Conservation (phyloP, 2,797 vertebrate genomes). For the Galagoides demidoff region DNA sequence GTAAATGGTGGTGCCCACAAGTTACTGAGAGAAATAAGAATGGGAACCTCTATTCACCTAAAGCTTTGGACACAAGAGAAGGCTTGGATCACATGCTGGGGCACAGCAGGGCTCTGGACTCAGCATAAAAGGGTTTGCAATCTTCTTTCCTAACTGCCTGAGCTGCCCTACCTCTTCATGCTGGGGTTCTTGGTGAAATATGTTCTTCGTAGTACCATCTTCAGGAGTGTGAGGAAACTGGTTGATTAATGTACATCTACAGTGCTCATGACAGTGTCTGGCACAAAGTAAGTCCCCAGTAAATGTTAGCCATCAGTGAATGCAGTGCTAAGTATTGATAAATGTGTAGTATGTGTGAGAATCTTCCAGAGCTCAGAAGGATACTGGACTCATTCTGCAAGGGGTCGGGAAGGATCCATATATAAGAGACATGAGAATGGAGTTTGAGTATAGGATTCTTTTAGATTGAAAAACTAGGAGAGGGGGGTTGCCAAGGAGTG, state of each 20-base stretch:
- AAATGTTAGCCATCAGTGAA: background rate
- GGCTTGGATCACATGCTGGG: accelerated
- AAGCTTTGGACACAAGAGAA: background rate
- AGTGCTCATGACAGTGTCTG: background rate
- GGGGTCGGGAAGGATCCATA: background rate
- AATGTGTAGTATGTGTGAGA: accelerated
- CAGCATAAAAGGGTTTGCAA: background rate
- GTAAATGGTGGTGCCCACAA: background rate
- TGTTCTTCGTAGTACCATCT: background rate
- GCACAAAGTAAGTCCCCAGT: background rate
- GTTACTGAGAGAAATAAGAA: too few species aligned
- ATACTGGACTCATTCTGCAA: accelerated
- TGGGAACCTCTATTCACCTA: accelerated
- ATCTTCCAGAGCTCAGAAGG: background rate
- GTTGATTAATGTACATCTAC: background rate
- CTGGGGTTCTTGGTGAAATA: background rate
- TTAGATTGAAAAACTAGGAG: background rate
- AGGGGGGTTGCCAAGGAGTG: background rate
- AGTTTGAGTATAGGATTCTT: background rate
- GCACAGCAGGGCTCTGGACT: accelerated
- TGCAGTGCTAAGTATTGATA: background rate
- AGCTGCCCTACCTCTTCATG: background rate
- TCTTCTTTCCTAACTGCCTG: accelerated
- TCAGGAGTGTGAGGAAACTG: background rate
- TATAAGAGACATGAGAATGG: background rate